Evolutionary conservation across 2,113 vertebrate genomes (phyloP).

Genomic region (Oreochromis spilurus): DNA sequence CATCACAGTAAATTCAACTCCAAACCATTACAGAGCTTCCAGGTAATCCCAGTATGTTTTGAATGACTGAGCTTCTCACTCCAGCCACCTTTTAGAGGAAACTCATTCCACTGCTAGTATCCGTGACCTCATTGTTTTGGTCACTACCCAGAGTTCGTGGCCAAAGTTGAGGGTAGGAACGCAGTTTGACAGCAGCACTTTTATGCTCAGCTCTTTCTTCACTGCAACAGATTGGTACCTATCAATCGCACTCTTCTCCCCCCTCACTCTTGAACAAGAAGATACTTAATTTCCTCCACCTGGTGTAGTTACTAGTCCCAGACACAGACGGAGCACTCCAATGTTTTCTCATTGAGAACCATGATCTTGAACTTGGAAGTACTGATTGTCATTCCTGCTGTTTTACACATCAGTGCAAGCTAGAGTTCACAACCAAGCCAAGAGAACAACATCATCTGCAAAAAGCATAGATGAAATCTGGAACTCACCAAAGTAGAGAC

Average conservation of each 20-base stretch:
- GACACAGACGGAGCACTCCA: not conserved
- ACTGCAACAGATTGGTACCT: not conserved
- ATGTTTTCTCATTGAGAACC: not conserved
- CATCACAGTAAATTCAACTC: not conserved
- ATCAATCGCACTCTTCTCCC: not conserved
- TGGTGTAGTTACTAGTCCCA: not conserved
- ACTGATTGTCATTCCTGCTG: not conserved
- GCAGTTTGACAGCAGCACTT: not conserved
- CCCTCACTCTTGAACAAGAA: not conserved
- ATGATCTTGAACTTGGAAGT: not conserved
- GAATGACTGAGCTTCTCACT: not conserved
- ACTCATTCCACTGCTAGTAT: not conserved
- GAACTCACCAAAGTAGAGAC: not conserved
- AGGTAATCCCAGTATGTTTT: not conserved
- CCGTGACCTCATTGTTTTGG: not conserved
- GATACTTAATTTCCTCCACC: not conserved
- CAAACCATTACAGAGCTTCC: not conserved
- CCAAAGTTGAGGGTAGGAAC: rapidly evolving
- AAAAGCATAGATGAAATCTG: not conserved
- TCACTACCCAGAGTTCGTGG: not conserved
- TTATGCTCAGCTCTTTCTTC: not conserved
- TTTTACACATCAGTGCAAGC: not conserved
- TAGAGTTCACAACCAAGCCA: not conserved
- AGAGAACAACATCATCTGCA: not conserved
- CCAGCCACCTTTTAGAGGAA: not conserved